Evolutionary conservation across 2,797 vertebrate species (phyloP).

Genomic region (Phoebastria nigripes): DNA sequence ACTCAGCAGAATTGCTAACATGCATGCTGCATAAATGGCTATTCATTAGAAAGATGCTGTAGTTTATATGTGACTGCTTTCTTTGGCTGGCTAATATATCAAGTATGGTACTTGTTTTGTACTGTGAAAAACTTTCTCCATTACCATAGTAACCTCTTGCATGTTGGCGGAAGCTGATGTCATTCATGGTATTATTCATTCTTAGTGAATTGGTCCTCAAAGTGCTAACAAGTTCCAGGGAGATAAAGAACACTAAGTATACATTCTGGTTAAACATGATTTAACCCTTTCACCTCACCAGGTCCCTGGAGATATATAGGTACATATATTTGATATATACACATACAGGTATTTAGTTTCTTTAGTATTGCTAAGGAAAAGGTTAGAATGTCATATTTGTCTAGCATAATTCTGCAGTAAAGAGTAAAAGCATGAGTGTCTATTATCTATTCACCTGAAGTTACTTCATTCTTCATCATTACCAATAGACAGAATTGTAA

Average conservation of each 20-base stretch:
- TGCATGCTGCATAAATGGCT: conserved; percentile 59
- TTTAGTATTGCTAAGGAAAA: background rate
- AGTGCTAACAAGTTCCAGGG: conserved; percentile 75
- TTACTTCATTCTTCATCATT: background rate
- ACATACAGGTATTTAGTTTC: background rate
- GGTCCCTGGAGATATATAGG: background rate
- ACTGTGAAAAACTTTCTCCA: conserved; percentile 83
- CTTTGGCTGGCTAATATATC: conserved; percentile 79
- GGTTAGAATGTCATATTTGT: background rate
- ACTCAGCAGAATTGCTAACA: conserved; percentile 60
- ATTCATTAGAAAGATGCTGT: conserved; percentile 68
- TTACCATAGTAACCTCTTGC: conserved; percentile 87
- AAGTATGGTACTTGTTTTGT: conserved; percentile 78
- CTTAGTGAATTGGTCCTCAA: conserved; percentile 69
- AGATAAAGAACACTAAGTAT: conserved; percentile 81
- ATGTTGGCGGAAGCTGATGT: conserved; percentile 91
- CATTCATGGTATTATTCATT: conserved; percentile 81
- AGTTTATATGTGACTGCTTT: conserved; percentile 59
- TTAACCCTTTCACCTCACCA: conserved; percentile 60
- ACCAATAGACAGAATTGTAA: background rate
- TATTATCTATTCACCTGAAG: background rate
- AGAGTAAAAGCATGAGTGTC: background rate
- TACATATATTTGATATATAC: background rate
- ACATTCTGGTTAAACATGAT: conserved; percentile 74
- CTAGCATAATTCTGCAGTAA: background rate